Conservation (phyloP, 2,888 invertebrate species). For the Sialis lutaria region DNA sequence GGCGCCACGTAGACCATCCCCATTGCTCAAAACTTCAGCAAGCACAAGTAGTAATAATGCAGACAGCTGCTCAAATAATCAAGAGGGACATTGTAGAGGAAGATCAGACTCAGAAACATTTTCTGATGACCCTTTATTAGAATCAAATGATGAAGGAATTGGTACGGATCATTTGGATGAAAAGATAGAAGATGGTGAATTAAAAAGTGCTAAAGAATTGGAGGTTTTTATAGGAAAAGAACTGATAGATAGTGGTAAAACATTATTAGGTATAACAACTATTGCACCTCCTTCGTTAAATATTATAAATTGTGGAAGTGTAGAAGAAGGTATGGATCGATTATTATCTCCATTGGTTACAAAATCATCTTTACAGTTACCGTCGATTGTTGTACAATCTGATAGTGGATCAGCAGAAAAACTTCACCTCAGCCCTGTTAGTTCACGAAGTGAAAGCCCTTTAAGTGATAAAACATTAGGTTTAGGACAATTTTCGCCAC, state of each 20-base stretch:
- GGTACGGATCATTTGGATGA: conserved; percentile 53
- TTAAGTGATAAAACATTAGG: conserved; percentile 51
- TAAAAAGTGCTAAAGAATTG: conserved; percentile 46
- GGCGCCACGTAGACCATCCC: conserved; percentile 32
- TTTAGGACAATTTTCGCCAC: conserved; percentile 48
- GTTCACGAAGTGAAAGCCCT: conserved; percentile 63
- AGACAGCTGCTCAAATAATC: conserved; percentile 8
- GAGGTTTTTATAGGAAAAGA: conserved; percentile 28
- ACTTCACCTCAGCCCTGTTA: conserved; percentile 46
- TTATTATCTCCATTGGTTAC: conserved; percentile 13
- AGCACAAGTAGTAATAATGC: conserved; percentile 13
- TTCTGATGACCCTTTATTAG: conserved; percentile 51
- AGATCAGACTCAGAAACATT: conserved; percentile 58
- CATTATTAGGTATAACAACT: conserved; percentile 29
- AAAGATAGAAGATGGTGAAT: conserved; percentile 50
- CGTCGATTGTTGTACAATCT: conserved; percentile 39
- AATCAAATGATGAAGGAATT: conserved; percentile 63
- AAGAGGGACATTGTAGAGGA: conserved; percentile 35
- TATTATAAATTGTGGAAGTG: conserved; percentile 34
- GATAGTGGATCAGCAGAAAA: conserved; percentile 31
- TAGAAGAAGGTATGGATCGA: conserved; percentile 33
- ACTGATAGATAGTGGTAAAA: conserved; percentile 22
- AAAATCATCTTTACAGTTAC: conserved; percentile 35
- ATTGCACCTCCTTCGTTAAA: conserved; percentile 29
- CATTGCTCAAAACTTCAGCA: conserved; percentile 41